phyloP scores from a whole-genome alignment of 2,113 vertebrate genomes.

The Strix aluco region DNA sequence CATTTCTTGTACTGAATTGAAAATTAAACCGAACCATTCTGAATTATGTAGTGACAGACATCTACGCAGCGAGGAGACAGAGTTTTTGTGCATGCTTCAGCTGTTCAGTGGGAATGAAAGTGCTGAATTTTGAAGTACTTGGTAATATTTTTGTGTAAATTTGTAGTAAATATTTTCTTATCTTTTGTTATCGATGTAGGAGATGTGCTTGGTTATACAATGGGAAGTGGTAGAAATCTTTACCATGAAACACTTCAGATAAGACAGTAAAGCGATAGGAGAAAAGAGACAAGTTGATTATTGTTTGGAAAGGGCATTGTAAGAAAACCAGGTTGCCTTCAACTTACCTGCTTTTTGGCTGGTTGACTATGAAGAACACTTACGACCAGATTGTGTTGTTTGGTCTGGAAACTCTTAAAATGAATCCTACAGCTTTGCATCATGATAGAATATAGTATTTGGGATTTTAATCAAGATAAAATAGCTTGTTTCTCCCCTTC shows the following conservation, averaged over 20 bases:
- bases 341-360: not conserved
- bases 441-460: not conserved
- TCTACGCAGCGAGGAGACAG: not conserved
- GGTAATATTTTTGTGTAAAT: not conserved
- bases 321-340: not conserved
- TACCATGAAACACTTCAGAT: not conserved
- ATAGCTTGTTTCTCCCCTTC: not conserved
- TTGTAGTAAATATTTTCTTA: not conserved
- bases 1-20: not conserved
- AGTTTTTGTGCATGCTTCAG: not conserved
- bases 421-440: not conserved
- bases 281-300: not conserved
- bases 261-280: not conserved
- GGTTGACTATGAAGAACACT: not conserved
- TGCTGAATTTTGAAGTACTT: not conserved
- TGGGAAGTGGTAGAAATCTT: not conserved
- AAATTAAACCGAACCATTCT: constrained; percentile 1
- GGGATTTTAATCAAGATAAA: not conserved
- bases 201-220: not conserved
- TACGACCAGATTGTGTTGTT: not conserved
- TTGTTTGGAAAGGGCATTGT: not conserved
- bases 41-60: constrained; percentile 23
- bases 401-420: not conserved
- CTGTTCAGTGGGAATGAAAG: not conserved
- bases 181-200: not conserved